Percentiles rank a stretch among this genome's conserved stretches.
phyloP scores from a whole-genome alignment of 2,113 vertebrate species.

The Brachirus orientalis region DNA sequence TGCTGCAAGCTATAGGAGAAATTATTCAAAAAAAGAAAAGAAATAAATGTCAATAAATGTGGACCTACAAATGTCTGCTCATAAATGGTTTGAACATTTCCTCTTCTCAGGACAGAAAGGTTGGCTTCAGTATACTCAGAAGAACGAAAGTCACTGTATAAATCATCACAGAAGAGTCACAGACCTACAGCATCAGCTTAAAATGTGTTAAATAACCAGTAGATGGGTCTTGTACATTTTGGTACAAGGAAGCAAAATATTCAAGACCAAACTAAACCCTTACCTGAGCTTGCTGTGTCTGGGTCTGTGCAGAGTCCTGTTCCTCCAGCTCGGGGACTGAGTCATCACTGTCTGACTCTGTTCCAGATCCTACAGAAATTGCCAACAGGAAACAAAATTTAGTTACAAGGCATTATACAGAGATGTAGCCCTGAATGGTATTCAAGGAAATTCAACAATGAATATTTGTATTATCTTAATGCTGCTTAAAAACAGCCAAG shows the following conservation, averaged over 20 bases:
- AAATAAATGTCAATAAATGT: background rate
- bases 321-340: slow-evolving; percentile 98
- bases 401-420: background rate
- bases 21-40: background rate
- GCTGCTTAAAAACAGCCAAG: no score
- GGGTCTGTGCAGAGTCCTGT: slow-evolving; percentile 94
- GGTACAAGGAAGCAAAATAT: background rate
- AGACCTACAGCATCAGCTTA: background rate
- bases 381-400: background rate
- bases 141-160: slow-evolving; percentile 80
- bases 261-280: background rate
- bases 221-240: background rate
- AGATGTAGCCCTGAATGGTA: background rate
- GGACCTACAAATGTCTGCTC: background rate
- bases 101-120: slow-evolving; percentile 76
- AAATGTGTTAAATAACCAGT: background rate
- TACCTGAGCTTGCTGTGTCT: slow-evolving; percentile 97
- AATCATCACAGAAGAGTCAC: slow-evolving; percentile 73
- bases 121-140: slow-evolving; percentile 78
- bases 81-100: background rate
- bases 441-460: background rate
- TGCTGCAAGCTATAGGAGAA: slow-evolving; percentile 87
- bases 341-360: slow-evolving; percentile 98
- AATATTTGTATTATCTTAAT: no score
- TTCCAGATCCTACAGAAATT: slow-evolving; percentile 91